Base-by-base conservation (phyloP, 2,113 vertebrate genomes). In the Calidris pygmaea region DNA sequence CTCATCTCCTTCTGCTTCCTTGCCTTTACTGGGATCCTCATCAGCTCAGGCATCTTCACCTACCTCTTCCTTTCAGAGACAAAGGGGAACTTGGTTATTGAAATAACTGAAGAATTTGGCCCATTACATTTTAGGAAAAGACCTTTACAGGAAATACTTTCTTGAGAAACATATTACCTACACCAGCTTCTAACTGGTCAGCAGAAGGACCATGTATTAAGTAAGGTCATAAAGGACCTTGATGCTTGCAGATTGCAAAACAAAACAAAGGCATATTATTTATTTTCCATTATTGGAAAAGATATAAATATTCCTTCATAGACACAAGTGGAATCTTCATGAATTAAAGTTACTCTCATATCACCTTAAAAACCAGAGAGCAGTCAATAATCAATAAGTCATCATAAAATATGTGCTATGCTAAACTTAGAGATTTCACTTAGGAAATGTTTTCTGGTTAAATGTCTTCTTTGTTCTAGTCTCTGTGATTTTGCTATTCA, bases 1-100 rank as follows among this genome's bases (percentile, higher is more conserved):
- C 43, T 98, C 34, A 34, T 94, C 5, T 90, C 88, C 89, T 98
- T 98, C 59, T 98, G 96, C 75, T 98, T 98, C 84, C 85, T 98
- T 58, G 91, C 98, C 62, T 99, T 98, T 93, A 80, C 97, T 58
- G 65, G 68, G 14, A 96, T 96, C 60, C 98, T 96, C 59, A 43
- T 93, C 30, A 23, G 21, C 37, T 94, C 89, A 24, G 97, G 63
- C 9, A 37, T 96, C 32, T 98, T 95, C 45, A 50, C 97, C 56
- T 97, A 91, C 91, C 94, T 96, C 60, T 96, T 97, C 14, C 58
- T 98, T 50, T 97, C 98, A 1, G 97, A 98, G 60, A 98, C 93
- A 65, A 98, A 95, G 70, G 96, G 98, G 74, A 97, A 75, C 37
- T 97, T 97, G 1, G 13, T 85, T 18, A 59, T 97, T 90, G 98